Conservation (phyloP, 2,888 invertebrate species). For the Temnothorax unifasciatus region DNA sequence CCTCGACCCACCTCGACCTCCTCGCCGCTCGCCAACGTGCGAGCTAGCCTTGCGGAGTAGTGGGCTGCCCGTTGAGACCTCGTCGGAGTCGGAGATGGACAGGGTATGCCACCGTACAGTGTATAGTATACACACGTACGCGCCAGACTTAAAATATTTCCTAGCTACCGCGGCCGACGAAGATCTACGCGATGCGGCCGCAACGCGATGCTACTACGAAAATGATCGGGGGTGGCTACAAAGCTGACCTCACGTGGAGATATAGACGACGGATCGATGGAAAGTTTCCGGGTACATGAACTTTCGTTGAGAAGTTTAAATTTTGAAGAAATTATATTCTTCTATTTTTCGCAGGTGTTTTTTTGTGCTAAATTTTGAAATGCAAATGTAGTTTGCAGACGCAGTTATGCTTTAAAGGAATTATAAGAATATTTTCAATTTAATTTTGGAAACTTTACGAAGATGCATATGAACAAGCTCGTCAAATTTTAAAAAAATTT, state of each 20-base stretch:
- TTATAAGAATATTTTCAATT: not conserved
- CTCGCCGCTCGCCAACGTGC: not conserved
- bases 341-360: not conserved
- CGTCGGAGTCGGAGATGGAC: not conserved
- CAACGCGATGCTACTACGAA: not conserved
- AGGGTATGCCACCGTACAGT: too few relatives aligned
- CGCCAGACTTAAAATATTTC: slow-evolving; percentile 34
- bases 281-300: not conserved
- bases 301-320: not conserved
- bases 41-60: not conserved
- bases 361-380: not conserved
- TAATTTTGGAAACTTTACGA: not conserved
- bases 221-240: not conserved
- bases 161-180: not conserved
- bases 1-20: not conserved
- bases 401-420: not conserved
- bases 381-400: not conserved
- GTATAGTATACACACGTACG: not conserved
- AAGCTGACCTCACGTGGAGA: not conserved
- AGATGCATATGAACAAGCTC: not conserved
- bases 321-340: not conserved
- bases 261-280: slow-evolving; percentile 8
- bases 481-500: not conserved
- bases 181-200: not conserved
- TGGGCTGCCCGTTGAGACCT: not conserved